A percentile compares a stretch with the other conserved stretches of the same genome.
These are phyloP conservation scores for Promerops cafer DNA, from an alignment of 2,113 vertebrate species.

Conservation along the genomic window DNA sequence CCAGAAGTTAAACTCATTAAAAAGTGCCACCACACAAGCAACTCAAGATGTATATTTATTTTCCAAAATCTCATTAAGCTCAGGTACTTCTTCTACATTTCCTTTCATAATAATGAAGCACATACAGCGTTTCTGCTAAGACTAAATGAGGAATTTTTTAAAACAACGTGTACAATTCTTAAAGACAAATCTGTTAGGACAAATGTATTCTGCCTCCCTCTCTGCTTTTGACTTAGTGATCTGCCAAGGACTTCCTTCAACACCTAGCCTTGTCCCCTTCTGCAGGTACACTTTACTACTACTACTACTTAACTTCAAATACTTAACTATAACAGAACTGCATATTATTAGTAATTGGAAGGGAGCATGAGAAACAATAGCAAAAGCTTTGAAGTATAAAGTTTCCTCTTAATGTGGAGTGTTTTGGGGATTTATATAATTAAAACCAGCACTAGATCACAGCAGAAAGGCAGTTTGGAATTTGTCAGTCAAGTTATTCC, in stretches of 20 bases:
- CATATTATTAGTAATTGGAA: not conserved
- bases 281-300: not conserved
- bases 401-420: not conserved
- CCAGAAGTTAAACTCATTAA: slow-evolving; percentile 40
- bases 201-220: not conserved
- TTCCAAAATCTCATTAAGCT: slow-evolving; percentile 54
- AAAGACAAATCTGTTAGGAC: not conserved
- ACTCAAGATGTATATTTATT: slow-evolving; percentile 13
- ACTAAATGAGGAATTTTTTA: not conserved
- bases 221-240: not conserved
- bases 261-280: not conserved
- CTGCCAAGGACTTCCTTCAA: not conserved
- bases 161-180: not conserved
- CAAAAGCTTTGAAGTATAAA: not conserved
- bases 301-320: not conserved
- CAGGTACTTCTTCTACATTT: not conserved
- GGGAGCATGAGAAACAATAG: not conserved
- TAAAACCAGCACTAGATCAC: not conserved
- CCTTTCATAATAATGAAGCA: not conserved
- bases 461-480: not conserved
- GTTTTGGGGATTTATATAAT: not conserved
- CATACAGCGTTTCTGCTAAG: not conserved
- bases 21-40: not conserved
- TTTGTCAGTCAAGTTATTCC: not conserved
- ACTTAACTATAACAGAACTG: not conserved